These are phyloP conservation scores for Phrynosoma blainvillii DNA, from an alignment of 2,113 vertebrate species.

Conservation along the genomic window DNA sequence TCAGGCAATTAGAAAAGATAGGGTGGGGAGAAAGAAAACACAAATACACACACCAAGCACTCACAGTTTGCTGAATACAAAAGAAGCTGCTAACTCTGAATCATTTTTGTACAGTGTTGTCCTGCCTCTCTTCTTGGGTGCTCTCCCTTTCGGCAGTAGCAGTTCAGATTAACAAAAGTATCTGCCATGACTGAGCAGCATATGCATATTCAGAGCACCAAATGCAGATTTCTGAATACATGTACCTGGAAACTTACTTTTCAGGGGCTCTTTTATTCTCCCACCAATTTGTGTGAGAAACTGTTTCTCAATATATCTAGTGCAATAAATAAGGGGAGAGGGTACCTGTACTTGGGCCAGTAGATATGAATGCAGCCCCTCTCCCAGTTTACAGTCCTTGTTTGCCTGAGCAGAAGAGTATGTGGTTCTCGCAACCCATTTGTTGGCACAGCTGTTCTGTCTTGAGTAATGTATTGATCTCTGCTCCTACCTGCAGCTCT, in stretches of 20 bases:
- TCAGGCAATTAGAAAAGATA: not conserved
- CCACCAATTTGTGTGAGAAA: too few relatives aligned
- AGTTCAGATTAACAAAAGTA: rapidly evolving
- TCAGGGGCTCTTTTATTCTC: not conserved
- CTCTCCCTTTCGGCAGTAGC: rapidly evolving
- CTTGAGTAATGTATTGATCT: not conserved
- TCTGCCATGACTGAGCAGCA: not conserved
- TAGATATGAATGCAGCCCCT: not conserved
- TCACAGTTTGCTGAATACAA: too few relatives aligned
- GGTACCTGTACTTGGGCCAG: too few relatives aligned
- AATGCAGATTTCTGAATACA: not conserved
- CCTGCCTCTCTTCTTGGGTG: not conserved
- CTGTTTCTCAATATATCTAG: not conserved
- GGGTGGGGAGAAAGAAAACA: not conserved
- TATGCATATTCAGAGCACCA: not conserved
- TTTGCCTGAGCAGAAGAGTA: not conserved
- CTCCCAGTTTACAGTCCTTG: not conserved
- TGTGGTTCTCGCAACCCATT: not conserved
- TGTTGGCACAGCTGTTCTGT: not conserved
- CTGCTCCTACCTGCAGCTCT: not conserved
- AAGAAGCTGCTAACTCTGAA: rapidly evolving
- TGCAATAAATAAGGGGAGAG: not conserved
- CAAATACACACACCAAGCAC: not conserved
- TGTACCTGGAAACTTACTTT: not conserved
- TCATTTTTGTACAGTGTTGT: not conserved